Base-by-base conservation (phyloP, 2,113 vertebrate genomes). In the Poicephalus gulielmi region DNA sequence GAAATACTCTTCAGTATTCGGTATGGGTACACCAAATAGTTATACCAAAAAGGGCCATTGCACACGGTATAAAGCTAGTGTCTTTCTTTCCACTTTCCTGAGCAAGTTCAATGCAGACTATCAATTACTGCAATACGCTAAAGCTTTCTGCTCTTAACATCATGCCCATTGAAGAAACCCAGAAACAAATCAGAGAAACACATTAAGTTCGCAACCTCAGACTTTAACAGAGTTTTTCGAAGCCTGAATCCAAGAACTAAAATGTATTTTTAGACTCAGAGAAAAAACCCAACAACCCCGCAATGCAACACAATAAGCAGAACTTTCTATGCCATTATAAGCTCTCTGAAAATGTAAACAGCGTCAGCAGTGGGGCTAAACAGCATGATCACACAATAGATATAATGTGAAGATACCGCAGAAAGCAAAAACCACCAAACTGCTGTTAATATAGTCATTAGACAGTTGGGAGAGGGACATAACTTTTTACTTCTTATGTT, bases 291-390 rank as follows among this genome's bases (percentile, higher is more conserved):
- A 52, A 11, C 20, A 30, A 70, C 24, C 12, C 19, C 55, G 10
- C 22, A 80, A n/a, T 14, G 11, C 11, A 59, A 79, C 5, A 44
- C 8, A 83, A 83, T 82, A 80, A 4, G 1, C 8, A 73, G 25
- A 67, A 83, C 31, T 66, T 90, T 41, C 28, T 13, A 37, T 17
- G 57, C n/a, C 39, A 30, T n/a, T 81, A 64, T 11, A 86, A 83
- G n/a, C 17, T 74, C n/a, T n/a, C 13, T 75, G 25, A 37, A 92
- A 88, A 83, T 2, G 31, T 11, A 52, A 86, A 66, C 3, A 50
- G 53, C 5, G 3, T 25, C 30, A 18, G 50, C 0, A 0, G 17
- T 19, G 8, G 43, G 12, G 14, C 28, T 69, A 77, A 74, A 71
- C 2, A 46, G 13, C 27, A 83, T 31, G 17, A 85, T 39, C 24